Base-by-base conservation (phyloP, 2,888 invertebrate species). In the Melanophora roralis region DNA sequence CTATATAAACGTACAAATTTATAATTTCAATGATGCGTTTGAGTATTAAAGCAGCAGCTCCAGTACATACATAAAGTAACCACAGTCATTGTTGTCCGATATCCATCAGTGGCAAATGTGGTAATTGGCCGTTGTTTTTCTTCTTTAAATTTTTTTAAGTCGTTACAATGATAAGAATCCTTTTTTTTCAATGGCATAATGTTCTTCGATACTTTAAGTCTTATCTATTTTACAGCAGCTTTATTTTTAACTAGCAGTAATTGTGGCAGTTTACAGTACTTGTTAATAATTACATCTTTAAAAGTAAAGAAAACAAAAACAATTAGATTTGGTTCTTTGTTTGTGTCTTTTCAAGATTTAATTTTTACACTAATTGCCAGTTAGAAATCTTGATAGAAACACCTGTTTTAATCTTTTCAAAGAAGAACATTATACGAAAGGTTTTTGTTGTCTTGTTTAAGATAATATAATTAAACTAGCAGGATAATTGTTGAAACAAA, bases 11-110 rank as follows among this genome's bases (percentile, higher is more conserved):
- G 8, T 34, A n/a, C n/a, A n/a, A n/a, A n/a, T n/a, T 11, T 14
- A 40, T 49, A 59, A 55, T 14, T 36, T 69, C 55, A 38, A 69
- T 76, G 55, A 57, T 62, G 23, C 68, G 55, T 43, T 64, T 51
- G 75, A 55, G 55, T 68, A 62, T 21, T 57, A 23, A 27, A 27
- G 23, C 43, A 38, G 23, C 40, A 62, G n/a, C n/a, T n/a, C 45
- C 27, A 57, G n/a, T 38, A 51, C 60, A 71, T 62, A 76, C n/a
- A n/a, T n/a, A n/a, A n/a, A 76, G 60, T 76, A 71, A 80, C 76
- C 76, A 67, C 79, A 80, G 65, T 49, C 76, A 80, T 71, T 76
- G 71, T 72, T 53, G 67, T 62, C 49, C 60, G 38, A 36, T 62
- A 72, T 80, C 76, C 71, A 72, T 80, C 69, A 65, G 68, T 59